phyloP scores from a whole-genome alignment of 2,888 invertebrate species.

The Drosophila incognita region DNA sequence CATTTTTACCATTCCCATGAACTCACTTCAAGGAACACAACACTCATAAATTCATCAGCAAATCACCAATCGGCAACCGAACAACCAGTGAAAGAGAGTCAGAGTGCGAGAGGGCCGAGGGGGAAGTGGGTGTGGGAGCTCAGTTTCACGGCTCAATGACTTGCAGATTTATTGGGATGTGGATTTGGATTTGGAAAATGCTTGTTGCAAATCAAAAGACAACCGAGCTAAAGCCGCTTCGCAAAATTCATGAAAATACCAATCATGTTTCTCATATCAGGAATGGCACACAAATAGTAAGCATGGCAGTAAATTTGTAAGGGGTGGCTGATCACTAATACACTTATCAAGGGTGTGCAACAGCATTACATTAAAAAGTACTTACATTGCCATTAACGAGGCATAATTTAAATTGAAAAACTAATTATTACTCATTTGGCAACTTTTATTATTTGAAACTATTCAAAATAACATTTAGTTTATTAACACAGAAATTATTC shows the following conservation, averaged over 20 bases:
- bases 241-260: constrained; percentile 14
- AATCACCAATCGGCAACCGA: constrained; percentile 48
- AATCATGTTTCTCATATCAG: constrained; percentile 15
- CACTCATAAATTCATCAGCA: constrained; percentile 75
- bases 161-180: constrained; percentile 62
- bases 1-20: constrained; percentile 27
- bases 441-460: background rate
- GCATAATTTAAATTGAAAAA: background rate
- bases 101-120: background rate
- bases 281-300: background rate
- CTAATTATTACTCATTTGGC: background rate
- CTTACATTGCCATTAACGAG: background rate
- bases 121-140: constrained; percentile 5
- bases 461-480: background rate
- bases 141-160: constrained; percentile 67
- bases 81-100: constrained; percentile 23
- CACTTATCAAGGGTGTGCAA: background rate
- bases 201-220: constrained; percentile 37
- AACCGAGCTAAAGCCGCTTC: constrained; percentile 8
- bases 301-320: background rate
- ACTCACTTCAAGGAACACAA: constrained; percentile 25
- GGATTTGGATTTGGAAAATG: constrained; percentile 28
- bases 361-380: background rate
- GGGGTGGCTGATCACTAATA: background rate
- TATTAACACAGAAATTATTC: background rate